Evolutionary conservation across 2,113 vertebrate species (phyloP), one percentile per base, ranked within the genome.

Genomic region (Eulemur macaco): DNA sequence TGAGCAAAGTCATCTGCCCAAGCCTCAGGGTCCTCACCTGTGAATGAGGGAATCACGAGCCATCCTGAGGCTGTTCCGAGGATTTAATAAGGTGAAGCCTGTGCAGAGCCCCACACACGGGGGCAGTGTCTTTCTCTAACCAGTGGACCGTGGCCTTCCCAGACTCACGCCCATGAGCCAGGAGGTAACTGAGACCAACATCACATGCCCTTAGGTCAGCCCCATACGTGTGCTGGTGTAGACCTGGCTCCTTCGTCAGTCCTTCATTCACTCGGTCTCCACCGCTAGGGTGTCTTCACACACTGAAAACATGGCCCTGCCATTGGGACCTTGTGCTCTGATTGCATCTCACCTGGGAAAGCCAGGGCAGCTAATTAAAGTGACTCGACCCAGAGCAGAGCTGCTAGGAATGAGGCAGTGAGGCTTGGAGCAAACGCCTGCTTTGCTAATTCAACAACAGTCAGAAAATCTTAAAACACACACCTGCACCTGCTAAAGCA

Each of bases 141-240:
- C 2, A 83, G 60, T 6, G 6, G 8, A 47, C 52, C 31, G n/a
- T 42, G 68, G 37, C 60, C 81, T 74, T 37, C 47, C 63, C 14
- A 47, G 56, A 45, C 39, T 58, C 45, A 58, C 0, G 0, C 34
- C 15, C 6, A 5, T 0, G 3, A 42, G 47, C 64, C 29, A 54
- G 39, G 37, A 56, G 39, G 21, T 54, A 50, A 58, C 21, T 25
- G 9, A 1, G 17, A 13, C 73, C 37, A 13, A 31, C n/a, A 10
- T 23, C 8, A 23, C 0, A 1, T 0, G 5, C 45, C 88, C 29
- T 34, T 12, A 14, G 21, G 14, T 21, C 23, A 7, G 21, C 39
- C 27, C 31, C 4, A 47, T 1, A 4, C 10, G 2, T 15, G 34
- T 6, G 5, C 42, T 21, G 29, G 47, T 27, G 10, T 31, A 27